Conservation (phyloP, 2,113 vertebrate species). For the Seriola rivoliana region DNA sequence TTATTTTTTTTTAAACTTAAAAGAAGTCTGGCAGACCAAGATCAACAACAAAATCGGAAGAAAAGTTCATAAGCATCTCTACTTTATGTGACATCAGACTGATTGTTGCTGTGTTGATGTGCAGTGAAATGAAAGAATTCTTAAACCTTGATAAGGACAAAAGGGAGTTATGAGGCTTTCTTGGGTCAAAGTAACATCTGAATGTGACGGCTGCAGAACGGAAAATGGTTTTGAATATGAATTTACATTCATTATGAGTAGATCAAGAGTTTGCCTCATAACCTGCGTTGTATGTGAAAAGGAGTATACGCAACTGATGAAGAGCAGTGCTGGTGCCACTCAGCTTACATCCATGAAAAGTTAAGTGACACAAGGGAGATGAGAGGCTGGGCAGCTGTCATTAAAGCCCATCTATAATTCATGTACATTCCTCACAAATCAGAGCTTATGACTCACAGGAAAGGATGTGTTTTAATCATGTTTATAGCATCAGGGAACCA, state of each 20-base stretch:
- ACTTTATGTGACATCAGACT: not conserved
- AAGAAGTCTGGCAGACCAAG: not conserved
- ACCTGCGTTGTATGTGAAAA: conserved; percentile 12
- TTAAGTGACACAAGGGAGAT: conserved; percentile 57
- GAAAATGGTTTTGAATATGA: conserved; percentile 4
- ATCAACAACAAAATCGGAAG: not conserved
- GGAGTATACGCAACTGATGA: not conserved
- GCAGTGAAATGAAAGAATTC: not conserved
- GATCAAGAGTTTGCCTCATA: not conserved
- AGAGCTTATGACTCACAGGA: conserved; percentile 22
- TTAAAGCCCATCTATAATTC: conserved; percentile 68
- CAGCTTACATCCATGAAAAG: conserved; percentile 51
- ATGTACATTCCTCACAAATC: conserved; percentile 57
- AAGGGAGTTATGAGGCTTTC: not conserved
- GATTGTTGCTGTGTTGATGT: not conserved
- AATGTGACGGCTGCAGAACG: conserved; percentile 1
- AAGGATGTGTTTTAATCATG: conserved; percentile 26
- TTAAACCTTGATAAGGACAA: not conserved
- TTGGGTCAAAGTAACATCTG: not conserved
- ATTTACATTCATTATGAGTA: conserved; percentile 6
- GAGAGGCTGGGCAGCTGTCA: conserved; percentile 59
- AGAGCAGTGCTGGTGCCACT: conserved; percentile 31
- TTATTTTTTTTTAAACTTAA: not conserved
- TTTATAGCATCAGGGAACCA: conserved; percentile 8
- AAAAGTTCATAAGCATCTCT: not conserved